phyloP scores from a whole-genome alignment of 2,797 vertebrate genomes.

The Poecile montanus region DNA sequence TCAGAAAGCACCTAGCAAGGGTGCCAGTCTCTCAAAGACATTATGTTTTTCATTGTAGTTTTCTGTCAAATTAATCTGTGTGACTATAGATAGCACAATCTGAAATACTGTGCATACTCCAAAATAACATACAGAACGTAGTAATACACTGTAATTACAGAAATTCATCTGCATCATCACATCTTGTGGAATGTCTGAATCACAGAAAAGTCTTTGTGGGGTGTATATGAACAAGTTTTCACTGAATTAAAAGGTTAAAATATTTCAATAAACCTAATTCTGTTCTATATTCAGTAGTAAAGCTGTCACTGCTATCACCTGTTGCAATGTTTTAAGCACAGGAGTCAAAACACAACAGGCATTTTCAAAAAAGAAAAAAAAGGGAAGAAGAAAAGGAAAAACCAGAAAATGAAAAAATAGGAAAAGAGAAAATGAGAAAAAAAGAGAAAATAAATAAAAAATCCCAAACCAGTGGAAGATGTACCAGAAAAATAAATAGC shows the following conservation, averaged over 20 bases:
- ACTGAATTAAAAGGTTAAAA: background rate
- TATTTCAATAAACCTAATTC: background rate
- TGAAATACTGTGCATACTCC: background rate
- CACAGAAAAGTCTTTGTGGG: background rate
- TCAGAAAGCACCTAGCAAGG: background rate
- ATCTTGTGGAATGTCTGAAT: background rate
- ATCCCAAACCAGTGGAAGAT: background rate
- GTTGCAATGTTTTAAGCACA: background rate
- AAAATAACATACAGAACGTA: background rate
- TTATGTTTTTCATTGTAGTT: background rate
- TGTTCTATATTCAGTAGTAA: background rate
- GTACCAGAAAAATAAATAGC: slow-evolving; percentile 26
- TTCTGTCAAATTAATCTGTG: background rate
- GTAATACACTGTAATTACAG: background rate
- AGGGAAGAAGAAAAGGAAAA: background rate
- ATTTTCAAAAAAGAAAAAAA: background rate
- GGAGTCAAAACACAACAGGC: background rate
- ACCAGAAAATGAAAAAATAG: background rate
- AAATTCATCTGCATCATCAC: background rate
- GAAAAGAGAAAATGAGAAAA: fast-evolving
- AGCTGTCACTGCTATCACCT: background rate
- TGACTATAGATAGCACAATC: background rate
- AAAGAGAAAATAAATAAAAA: fast-evolving
- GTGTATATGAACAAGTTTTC: background rate
- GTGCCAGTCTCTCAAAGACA: background rate